Evolutionary conservation across 2,797 vertebrate species (phyloP), one percentile per base, ranked within the genome.

Genomic region (Apogon talboti): DNA sequence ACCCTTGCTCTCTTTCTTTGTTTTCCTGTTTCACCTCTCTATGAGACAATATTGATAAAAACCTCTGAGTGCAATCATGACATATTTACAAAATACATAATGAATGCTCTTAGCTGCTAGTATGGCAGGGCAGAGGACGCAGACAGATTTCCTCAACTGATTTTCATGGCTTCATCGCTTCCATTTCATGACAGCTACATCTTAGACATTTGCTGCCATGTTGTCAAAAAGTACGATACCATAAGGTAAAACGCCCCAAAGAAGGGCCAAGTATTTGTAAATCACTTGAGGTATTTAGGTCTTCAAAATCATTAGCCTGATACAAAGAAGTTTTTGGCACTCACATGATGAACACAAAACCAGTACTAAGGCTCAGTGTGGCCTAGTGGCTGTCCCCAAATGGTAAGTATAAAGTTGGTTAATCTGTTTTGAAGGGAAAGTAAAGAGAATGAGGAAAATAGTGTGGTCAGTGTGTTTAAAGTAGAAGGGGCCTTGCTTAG

Each of bases 41-140:
- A 10, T 56, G 67, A 83, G 82, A 84, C 69, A 81, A 76, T 78
- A 72, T 79, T 86, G 85, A 85, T 83, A 78, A 88, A 79, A 85
- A 74, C 50, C 74, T 81, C 76, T 81, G 73, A 87, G 84, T 82
- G 65, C 62, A 80, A 87, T 87, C 78, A 82, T 85, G 66, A 81
- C 68, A 66, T 58, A 79, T 85, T 78, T 64, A 73, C 52, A 70
- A 65, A 79, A 81, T 56, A 71, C 70, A 64, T 45, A 35, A 46
- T 19, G 60, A 78, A 59, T 49, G 53, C 73, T 67, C 52, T 56
- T n/a, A 59, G 71, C 64, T 74, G 68, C 56, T 62, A 11, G 60
- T 76, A 59, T 70, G 69, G 89, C 66, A 66, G 53, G 35, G 66
- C 62, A 47, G 63, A 74, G 71, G 35, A 19, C 63, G 47, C 63